Evolutionary conservation across 1,140 invertebrate species (phyloP).

Genomic region (Lysiphlebus fabarum): DNA sequence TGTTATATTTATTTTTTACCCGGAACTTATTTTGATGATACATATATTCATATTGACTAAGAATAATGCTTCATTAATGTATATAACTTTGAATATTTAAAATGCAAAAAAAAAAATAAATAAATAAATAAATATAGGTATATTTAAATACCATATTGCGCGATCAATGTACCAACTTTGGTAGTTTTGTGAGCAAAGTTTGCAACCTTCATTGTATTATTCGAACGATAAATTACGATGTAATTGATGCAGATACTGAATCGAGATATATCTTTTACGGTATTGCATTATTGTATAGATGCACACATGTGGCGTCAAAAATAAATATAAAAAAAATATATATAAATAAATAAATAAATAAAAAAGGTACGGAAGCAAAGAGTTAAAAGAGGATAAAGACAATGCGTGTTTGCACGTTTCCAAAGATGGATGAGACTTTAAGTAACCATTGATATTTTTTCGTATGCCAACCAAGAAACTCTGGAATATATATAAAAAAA

Average conservation of each 20-base stretch:
- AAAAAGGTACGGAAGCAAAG: constrained; percentile 1
- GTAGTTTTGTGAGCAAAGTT: constrained; percentile 11
- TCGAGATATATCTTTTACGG: constrained; percentile 19
- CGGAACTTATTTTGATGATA: too few relatives aligned
- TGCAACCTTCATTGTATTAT: constrained; percentile 25
- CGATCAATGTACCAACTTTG: constrained; percentile 20
- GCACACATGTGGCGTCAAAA: constrained; percentile 20
- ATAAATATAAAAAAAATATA: constrained; percentile 14
- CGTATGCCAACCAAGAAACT: constrained; percentile 19
- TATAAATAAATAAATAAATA: constrained; percentile 6
- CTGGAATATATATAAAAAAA: constrained; percentile 2
- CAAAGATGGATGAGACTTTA: constrained; percentile 23
- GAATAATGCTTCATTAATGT: neutral
- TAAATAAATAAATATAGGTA: constrained; percentile 5
- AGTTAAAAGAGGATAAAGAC: constrained; percentile 13
- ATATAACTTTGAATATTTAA: neutral
- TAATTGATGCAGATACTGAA: constrained; percentile 26
- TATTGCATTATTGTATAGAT: neutral
- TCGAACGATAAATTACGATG: constrained; percentile 26
- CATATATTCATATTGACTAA: too few relatives aligned
- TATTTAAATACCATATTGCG: constrained; percentile 15
- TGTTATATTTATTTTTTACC: too few relatives aligned
- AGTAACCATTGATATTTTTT: constrained; percentile 22
- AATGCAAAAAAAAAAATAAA: constrained; percentile 9
- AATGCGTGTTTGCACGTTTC: constrained; percentile 22